phyloP scores from a whole-genome alignment of 2,797 vertebrate species.

The Phrynocephalus vlangalii region DNA sequence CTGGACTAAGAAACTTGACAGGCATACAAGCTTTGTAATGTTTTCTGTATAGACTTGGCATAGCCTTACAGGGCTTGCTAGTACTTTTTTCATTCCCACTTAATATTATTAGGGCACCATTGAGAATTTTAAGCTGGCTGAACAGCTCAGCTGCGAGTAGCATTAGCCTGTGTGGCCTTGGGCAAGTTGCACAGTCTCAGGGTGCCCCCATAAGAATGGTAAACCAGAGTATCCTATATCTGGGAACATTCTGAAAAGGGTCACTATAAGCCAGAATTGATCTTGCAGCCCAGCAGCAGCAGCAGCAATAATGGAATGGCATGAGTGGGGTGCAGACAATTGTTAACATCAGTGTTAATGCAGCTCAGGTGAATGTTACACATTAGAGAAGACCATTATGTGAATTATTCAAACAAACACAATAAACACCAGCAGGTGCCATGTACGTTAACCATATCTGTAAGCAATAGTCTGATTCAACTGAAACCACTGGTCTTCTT shows the following conservation, averaged over 20 bases:
- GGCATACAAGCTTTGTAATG: neutral
- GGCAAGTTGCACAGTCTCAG: too few species aligned
- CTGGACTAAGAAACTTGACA: too few species aligned
- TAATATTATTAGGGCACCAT: too few species aligned
- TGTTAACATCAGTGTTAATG: neutral
- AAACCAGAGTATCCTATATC: too few species aligned
- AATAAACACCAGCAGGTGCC: neutral
- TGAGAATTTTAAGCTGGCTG: too few species aligned
- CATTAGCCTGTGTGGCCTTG: too few species aligned
- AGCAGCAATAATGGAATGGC: neutral
- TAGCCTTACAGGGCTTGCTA: neutral
- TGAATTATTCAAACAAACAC: constrained; percentile 14
- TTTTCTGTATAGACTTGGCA: neutral
- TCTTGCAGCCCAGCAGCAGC: neutral
- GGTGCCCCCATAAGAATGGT: too few species aligned
- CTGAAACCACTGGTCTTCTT: neutral
- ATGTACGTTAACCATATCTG: neutral
- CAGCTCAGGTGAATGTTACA: neutral
- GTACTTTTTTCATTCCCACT: too few species aligned
- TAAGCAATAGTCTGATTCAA: constrained; percentile 16
- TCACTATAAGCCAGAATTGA: too few species aligned
- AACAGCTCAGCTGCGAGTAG: too few species aligned
- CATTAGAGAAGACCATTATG: neutral
- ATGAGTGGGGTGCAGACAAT: neutral
- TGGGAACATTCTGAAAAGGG: too few species aligned